Evolutionary conservation across 1,140 invertebrate species (phyloP).

Genomic region (Drosophila kohkoa): DNA sequence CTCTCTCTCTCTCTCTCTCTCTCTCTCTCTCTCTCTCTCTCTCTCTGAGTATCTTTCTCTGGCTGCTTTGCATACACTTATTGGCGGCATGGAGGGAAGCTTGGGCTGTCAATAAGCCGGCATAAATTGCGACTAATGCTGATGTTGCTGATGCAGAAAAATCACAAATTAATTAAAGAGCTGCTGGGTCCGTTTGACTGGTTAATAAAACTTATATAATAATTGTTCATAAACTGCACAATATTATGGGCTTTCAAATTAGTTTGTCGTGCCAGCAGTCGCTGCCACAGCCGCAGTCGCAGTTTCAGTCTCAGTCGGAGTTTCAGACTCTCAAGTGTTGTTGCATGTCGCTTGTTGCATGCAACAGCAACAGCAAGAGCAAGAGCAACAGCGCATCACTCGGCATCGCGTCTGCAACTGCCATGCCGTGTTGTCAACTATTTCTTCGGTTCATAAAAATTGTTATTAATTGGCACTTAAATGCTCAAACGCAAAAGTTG

Average conservation of each 20-base stretch:
- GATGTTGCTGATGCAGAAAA: slow-evolving; percentile 59
- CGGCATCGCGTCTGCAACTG: slow-evolving; percentile 45
- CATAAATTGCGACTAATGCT: slow-evolving; percentile 70
- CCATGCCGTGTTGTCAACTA: slow-evolving; percentile 84
- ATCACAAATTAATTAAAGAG: slow-evolving; percentile 83
- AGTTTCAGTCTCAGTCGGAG: slow-evolving; percentile 24
- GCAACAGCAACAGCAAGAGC: slow-evolving; percentile 53
- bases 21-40: background rate
- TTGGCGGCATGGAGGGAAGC: slow-evolving; percentile 10
- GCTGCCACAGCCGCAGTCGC: slow-evolving; percentile 17
- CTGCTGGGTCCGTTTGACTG: slow-evolving; percentile 41
- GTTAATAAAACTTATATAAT: slow-evolving; percentile 84
- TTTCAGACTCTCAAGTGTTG: slow-evolving; percentile 35
- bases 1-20: background rate
- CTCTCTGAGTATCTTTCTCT: background rate
- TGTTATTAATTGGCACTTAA: slow-evolving; percentile 85
- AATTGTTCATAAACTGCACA: slow-evolving; percentile 84
- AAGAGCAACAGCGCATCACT: slow-evolving; percentile 39
- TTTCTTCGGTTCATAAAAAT: slow-evolving; percentile 85
- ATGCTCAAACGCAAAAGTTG: slow-evolving; percentile 84
- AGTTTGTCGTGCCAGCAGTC: slow-evolving; percentile 67
- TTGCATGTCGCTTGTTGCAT: slow-evolving; percentile 79
- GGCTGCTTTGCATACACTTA: slow-evolving; percentile 62
- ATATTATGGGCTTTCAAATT: slow-evolving; percentile 84
- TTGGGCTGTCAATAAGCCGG: slow-evolving; percentile 66